Percentiles rank a stretch among this genome's conserved stretches.
phyloP scores from a whole-genome alignment of 2,797 vertebrate species.

The Hozukius guyotensis region DNA sequence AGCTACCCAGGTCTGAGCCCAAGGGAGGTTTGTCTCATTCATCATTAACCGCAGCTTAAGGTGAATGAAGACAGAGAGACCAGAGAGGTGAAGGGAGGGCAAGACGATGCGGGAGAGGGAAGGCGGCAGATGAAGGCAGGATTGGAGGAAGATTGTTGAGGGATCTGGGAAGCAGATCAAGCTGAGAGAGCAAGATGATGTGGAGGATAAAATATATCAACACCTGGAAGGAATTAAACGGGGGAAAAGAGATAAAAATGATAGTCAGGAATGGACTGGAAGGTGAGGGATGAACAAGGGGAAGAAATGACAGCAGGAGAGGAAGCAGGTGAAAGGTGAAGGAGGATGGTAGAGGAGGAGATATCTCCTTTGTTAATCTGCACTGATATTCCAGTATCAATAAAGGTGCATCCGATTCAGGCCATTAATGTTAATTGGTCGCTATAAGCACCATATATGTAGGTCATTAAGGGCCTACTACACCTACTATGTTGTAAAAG shows the following conservation, averaged over 20 bases:
- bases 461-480: too few relatives aligned
- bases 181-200: conserved; percentile 21
- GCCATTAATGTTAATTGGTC: too few relatives aligned
- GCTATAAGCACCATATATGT: too few relatives aligned
- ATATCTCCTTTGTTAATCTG: background rate
- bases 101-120: conserved; percentile 30
- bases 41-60: conserved; percentile 73
- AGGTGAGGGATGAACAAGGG: background rate
- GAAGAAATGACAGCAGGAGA: conserved; percentile 10
- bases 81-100: conserved; percentile 34
- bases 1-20: conserved; percentile 43
- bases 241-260: conserved; percentile 8
- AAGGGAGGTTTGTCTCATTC: conserved; percentile 62
- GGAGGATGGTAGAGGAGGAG: background rate
- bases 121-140: conserved; percentile 50
- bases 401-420: background rate
- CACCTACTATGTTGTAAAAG: too few relatives aligned
- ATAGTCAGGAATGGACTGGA: background rate
- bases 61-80: conserved; percentile 54
- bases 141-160: conserved; percentile 43
- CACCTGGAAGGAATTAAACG: background rate
- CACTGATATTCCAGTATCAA: background rate
- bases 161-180: conserved; percentile 51
- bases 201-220: conserved; percentile 12
- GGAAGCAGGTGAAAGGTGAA: background rate